Conservation (phyloP, 2,888 invertebrate species). For the Drosophila mulleri region DNA sequence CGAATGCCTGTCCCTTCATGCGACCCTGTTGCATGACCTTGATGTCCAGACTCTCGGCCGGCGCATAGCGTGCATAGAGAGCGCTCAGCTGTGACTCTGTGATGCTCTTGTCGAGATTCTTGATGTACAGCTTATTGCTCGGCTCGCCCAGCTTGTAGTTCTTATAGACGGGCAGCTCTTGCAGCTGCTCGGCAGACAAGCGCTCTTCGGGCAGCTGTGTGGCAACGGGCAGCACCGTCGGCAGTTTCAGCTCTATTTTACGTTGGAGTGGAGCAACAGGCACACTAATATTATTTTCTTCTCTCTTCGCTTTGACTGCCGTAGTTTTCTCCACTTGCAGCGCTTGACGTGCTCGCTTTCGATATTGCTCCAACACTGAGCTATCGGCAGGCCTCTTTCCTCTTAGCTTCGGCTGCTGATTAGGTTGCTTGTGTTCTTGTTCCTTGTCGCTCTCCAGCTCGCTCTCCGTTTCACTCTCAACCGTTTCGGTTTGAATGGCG, state of each 20-base stretch:
- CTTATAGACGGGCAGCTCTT: conserved; percentile 91
- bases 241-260: conserved; percentile 76
- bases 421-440: conserved; percentile 13
- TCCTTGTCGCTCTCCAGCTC: conserved; percentile 83
- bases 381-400: conserved; percentile 27
- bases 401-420: background rate
- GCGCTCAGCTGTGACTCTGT: conserved; percentile 90
- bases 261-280: conserved; percentile 1
- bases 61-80: conserved; percentile 90
- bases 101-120: conserved; percentile 94
- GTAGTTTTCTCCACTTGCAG: conserved; percentile 50
- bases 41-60: conserved; percentile 87
- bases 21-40: conserved; percentile 96
- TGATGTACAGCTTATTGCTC: conserved; percentile 94
- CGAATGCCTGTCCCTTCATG: conserved; percentile 98
- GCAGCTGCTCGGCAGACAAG: conserved; percentile 90
- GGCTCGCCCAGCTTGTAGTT: conserved; percentile 93
- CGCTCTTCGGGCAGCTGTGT: conserved; percentile 86
- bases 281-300: background rate
- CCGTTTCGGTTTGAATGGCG: conserved; percentile 78
- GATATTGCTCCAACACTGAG: conserved; percentile 58
- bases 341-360: conserved; percentile 74
- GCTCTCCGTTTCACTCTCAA: conserved; percentile 64
- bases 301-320: conserved; percentile 12
- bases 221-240: conserved; percentile 4